Conservation (phyloP, 1,140 invertebrate genomes). For the Eupeodes corollae region DNA sequence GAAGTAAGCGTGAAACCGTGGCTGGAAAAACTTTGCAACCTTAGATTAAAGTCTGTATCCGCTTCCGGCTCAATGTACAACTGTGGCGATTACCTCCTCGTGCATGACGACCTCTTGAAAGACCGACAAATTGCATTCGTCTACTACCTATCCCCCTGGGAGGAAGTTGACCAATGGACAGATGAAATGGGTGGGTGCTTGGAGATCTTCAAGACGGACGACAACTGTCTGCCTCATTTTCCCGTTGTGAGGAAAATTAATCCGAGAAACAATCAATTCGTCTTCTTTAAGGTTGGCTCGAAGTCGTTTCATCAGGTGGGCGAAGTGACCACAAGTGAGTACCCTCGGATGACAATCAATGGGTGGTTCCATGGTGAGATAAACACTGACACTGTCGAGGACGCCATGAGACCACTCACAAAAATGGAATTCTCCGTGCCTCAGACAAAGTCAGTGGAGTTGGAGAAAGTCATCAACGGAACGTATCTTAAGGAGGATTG, state of each 20-base stretch:
- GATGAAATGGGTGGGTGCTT: conserved; percentile 51
- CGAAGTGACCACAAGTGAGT: conserved; percentile 50
- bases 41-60: conserved; percentile 49
- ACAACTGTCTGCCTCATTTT: conserved; percentile 41
- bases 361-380: conserved; percentile 61
- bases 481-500: conserved; percentile 40
- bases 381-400: conserved; percentile 24
- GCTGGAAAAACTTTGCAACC: conserved; percentile 47
- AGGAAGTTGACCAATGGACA: conserved; percentile 43
- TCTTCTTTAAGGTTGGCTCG: conserved; percentile 55
- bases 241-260: conserved; percentile 42
- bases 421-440: conserved; percentile 27
- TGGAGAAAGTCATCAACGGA: conserved; percentile 40
- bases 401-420: conserved; percentile 22
- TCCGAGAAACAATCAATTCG: conserved; percentile 57
- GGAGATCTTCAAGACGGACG: conserved; percentile 50
- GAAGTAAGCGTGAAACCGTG: conserved; percentile 26
- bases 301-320: conserved; percentile 44
- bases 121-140: conserved; percentile 62
- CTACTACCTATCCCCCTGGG: conserved; percentile 50
- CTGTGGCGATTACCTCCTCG: conserved; percentile 57
- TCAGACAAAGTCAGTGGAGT: conserved; percentile 15
- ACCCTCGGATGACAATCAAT: conserved; percentile 56
- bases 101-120: conserved; percentile 60
- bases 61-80: conserved; percentile 60